Evolutionary conservation across 2,888 invertebrate species (phyloP).

Genomic region (Hemithea aestivaria): DNA sequence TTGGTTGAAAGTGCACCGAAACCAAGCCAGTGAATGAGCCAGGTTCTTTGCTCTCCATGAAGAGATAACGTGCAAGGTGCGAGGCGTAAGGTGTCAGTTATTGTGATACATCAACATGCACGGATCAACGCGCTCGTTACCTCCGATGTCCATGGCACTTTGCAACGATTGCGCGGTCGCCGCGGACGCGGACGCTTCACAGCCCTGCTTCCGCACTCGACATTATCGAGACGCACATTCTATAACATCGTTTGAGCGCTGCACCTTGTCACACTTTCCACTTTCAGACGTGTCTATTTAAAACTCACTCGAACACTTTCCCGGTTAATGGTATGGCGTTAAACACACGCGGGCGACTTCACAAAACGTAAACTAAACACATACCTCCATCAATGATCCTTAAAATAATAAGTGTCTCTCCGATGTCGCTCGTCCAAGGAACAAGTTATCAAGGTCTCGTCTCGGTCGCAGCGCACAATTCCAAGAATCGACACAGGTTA

Average conservation of each 20-base stretch:
- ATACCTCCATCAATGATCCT: conserved; percentile 79
- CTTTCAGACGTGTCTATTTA: conserved; percentile 46
- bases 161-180: conserved; percentile 47
- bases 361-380: conserved; percentile 71
- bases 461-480: conserved; percentile 67
- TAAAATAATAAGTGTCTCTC: conserved; percentile 70
- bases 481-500: conserved; percentile 71
- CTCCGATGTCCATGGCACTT: conserved; percentile 73
- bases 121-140: conserved; percentile 57
- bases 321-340: conserved; percentile 28
- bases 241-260: conserved; percentile 60
- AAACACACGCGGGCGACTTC: conserved; percentile 57
- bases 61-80: conserved; percentile 52
- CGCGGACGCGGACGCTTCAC: conserved; percentile 57
- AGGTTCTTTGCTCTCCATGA: conserved; percentile 25
- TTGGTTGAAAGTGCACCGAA: conserved; percentile 39
- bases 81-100: conserved; percentile 50
- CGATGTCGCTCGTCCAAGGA: conserved; percentile 72
- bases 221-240: conserved; percentile 61
- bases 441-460: conserved; percentile 79
- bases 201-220: conserved; percentile 59
- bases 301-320: conserved; percentile 57
- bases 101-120: conserved; percentile 57
- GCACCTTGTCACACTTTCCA: conserved; percentile 51
- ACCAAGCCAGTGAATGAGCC: conserved; percentile 36